phyloP scores from a whole-genome alignment of 1,140 invertebrate genomes.

The Aphelenchoides besseyi region DNA sequence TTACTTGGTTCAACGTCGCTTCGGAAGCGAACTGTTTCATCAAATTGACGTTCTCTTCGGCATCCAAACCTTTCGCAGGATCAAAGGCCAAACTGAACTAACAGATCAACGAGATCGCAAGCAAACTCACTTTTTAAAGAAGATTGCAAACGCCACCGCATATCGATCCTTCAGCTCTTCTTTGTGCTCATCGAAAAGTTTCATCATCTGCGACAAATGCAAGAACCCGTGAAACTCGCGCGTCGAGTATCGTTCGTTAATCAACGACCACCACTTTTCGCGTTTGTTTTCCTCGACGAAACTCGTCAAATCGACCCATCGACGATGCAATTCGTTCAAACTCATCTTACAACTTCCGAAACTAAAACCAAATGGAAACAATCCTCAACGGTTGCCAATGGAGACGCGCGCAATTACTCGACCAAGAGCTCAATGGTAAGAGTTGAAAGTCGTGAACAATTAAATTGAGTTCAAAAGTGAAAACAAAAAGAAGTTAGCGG shows the following conservation, averaged over 20 bases:
- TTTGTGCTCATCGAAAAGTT: slow-evolving; percentile 65
- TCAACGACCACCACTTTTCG: slow-evolving; percentile 60
- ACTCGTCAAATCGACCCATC: slow-evolving; percentile 43
- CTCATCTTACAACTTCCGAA: too few species aligned
- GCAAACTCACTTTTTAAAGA: slow-evolving; percentile 68
- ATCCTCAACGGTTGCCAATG: too few species aligned
- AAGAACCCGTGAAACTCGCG: slow-evolving; percentile 65
- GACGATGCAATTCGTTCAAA: slow-evolving; percentile 22
- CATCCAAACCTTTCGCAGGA: background rate
- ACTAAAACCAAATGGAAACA: too few species aligned
- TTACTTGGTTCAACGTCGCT: background rate
- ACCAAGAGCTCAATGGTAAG: too few species aligned
- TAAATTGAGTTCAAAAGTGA: too few species aligned
- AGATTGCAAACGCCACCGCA: slow-evolving; percentile 66
- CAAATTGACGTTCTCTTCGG: slow-evolving; percentile 5
- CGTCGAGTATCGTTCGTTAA: slow-evolving; percentile 46
- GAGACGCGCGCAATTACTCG: too few species aligned
- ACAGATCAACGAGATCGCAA: slow-evolving; percentile 15
- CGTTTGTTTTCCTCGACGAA: slow-evolving; percentile 27
- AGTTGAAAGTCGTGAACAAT: too few species aligned
- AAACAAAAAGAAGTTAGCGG: too few species aligned
- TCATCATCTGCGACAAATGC: slow-evolving; percentile 65
- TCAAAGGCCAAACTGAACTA: slow-evolving; percentile 7
- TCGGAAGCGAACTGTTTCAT: slow-evolving; percentile 2
- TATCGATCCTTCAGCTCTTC: slow-evolving; percentile 64